These are phyloP conservation scores for Amblyopsis rosae DNA, from an alignment of 2,113 vertebrate species.

Conservation along the genomic window DNA sequence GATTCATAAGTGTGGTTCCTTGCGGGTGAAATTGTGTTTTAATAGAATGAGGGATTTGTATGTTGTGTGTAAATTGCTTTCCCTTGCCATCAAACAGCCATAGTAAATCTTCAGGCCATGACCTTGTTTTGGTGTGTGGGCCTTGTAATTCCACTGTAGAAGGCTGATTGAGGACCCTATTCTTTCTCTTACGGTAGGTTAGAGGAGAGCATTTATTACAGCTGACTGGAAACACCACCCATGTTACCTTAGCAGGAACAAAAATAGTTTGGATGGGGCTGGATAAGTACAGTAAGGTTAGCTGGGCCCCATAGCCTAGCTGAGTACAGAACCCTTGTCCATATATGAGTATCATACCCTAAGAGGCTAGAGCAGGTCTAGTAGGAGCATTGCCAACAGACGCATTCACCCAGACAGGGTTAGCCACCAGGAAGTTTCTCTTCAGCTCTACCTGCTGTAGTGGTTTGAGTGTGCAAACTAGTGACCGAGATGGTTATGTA, in stretches of 20 bases:
- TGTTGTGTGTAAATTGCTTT: background rate
- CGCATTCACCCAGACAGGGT: constrained; percentile 54
- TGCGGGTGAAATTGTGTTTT: background rate
- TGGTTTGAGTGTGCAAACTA: constrained; percentile 4
- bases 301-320: background rate
- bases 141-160: background rate
- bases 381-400: constrained; percentile 59
- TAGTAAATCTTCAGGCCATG: background rate
- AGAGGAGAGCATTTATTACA: no score
- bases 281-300: constrained; percentile 1
- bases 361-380: constrained; percentile 46
- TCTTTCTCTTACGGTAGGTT: background rate
- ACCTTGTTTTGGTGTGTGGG: background rate
- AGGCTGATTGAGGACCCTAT: background rate
- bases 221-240: no score
- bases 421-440: constrained; percentile 64
- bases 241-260: no score
- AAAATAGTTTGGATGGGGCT: background rate
- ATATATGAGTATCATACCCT: constrained; percentile 32
- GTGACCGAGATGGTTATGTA: constrained; percentile 17
- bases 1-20: background rate
- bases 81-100: background rate
- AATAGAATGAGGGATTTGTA: background rate
- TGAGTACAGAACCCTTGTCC: constrained; percentile 10
- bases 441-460: constrained; percentile 42